Conservation (phyloP, 2,113 vertebrate species). For the Siniperca knerii region DNA sequence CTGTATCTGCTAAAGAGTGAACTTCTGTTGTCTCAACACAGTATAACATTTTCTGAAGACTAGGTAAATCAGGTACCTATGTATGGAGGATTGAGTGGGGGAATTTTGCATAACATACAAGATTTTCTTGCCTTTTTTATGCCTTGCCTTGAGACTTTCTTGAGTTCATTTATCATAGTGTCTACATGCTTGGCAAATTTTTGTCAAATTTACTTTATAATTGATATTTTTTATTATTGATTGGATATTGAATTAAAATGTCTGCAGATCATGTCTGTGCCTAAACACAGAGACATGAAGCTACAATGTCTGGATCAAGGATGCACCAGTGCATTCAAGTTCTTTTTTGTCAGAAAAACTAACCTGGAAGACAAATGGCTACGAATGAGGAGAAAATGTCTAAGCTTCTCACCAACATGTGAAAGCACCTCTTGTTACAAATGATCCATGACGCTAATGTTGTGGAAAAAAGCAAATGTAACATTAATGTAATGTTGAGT, state of each 20-base stretch:
- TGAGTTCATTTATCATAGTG: too few species aligned
- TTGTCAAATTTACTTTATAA: background rate
- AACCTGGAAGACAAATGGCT: background rate
- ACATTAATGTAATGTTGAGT: background rate
- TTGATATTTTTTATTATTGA: background rate
- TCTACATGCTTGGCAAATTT: too few species aligned
- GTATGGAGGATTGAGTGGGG: background rate
- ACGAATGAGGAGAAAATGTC: background rate
- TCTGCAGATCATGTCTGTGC: background rate
- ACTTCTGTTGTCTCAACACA: background rate
- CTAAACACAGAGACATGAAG: background rate
- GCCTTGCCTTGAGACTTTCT: too few species aligned
- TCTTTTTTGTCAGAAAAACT: background rate
- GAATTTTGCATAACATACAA: background rate
- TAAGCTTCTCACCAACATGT: background rate
- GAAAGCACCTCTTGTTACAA: background rate
- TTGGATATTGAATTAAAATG: background rate
- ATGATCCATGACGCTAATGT: background rate
- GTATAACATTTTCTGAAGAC: too few species aligned
- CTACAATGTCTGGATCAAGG: background rate
- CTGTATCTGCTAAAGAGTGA: background rate
- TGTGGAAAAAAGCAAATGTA: background rate
- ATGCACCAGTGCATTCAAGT: background rate
- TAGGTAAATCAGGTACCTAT: too few species aligned
- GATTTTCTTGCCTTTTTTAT: too few species aligned